phyloP scores from a whole-genome alignment of 1,140 invertebrate genomes.

The Aphelenchoides besseyi region DNA sequence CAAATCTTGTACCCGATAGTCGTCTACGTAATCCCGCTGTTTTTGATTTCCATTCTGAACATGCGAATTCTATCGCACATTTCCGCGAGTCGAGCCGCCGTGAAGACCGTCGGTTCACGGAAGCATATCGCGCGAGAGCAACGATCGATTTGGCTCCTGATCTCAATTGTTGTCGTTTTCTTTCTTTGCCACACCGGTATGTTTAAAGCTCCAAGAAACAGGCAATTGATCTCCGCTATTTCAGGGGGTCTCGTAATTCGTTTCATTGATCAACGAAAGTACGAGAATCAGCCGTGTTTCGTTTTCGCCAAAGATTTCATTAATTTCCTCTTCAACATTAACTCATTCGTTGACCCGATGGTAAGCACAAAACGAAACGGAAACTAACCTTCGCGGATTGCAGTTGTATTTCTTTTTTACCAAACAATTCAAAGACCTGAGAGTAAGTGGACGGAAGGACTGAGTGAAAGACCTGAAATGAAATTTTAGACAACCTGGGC shows the following conservation, averaged over 20 bases:
- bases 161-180: constrained; percentile 58
- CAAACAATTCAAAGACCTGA: constrained; percentile 58
- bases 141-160: constrained; percentile 54
- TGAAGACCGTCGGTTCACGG: constrained; percentile 48
- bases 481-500: constrained; percentile 14
- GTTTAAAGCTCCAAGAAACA: neutral
- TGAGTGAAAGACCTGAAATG: neutral
- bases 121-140: constrained; percentile 50
- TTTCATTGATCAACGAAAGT: constrained; percentile 48
- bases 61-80: constrained; percentile 53
- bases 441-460: constrained; percentile 13
- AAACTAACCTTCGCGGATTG: constrained; percentile 26
- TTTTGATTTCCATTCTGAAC: constrained; percentile 55
- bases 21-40: constrained; percentile 56
- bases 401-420: constrained; percentile 60
- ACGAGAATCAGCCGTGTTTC: constrained; percentile 50
- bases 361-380: constrained; percentile 24
- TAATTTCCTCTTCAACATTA: constrained; percentile 60
- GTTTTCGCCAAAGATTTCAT: constrained; percentile 57
- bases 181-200: constrained; percentile 59
- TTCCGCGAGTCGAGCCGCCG: constrained; percentile 13
- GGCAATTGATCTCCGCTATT: neutral
- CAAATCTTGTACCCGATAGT: constrained; percentile 51
- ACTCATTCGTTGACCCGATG: constrained; percentile 60
- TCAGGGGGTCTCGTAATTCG: constrained; percentile 58